Percentiles rank a stretch among this genome's conserved stretches.
Evolutionary conservation across 2,888 invertebrate species (phyloP).

Genomic region (Nycteola revayana): DNA sequence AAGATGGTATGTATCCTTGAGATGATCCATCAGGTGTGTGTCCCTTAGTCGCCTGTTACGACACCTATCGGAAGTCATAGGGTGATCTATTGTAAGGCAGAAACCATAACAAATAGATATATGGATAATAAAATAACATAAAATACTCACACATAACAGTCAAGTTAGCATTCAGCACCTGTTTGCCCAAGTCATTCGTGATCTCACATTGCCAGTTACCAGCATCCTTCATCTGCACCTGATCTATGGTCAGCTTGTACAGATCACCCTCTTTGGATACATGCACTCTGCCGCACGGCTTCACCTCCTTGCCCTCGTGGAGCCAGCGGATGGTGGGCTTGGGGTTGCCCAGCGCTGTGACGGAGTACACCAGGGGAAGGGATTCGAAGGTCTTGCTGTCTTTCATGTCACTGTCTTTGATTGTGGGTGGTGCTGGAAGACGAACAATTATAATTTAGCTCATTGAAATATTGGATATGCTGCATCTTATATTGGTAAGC

Average conservation of each 20-base stretch:
- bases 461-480: too few species aligned
- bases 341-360: slow-evolving; percentile 89
- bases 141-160: slow-evolving; percentile 85
- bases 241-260: slow-evolving; percentile 88
- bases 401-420: slow-evolving; percentile 87
- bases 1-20: too few species aligned
- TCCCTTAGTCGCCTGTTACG: too few species aligned
- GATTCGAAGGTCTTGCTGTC: slow-evolving; percentile 91
- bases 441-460: too few species aligned
- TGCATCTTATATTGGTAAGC: too few species aligned
- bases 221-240: slow-evolving; percentile 87
- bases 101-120: too few species aligned
- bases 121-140: too few species aligned
- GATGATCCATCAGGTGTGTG: too few species aligned
- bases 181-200: slow-evolving; percentile 91
- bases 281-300: slow-evolving; percentile 83
- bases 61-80: too few species aligned
- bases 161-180: slow-evolving; percentile 86
- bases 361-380: slow-evolving; percentile 89
- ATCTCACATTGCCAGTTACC: slow-evolving; percentile 92
- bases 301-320: slow-evolving; percentile 87
- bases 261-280: slow-evolving; percentile 85
- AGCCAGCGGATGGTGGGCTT: slow-evolving; percentile 90
- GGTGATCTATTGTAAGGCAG: too few species aligned
- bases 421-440: slow-evolving; percentile 85